These are phyloP conservation scores for Scrobipalpa costella DNA, from an alignment of 2,888 invertebrate species.

Conservation along the genomic window DNA sequence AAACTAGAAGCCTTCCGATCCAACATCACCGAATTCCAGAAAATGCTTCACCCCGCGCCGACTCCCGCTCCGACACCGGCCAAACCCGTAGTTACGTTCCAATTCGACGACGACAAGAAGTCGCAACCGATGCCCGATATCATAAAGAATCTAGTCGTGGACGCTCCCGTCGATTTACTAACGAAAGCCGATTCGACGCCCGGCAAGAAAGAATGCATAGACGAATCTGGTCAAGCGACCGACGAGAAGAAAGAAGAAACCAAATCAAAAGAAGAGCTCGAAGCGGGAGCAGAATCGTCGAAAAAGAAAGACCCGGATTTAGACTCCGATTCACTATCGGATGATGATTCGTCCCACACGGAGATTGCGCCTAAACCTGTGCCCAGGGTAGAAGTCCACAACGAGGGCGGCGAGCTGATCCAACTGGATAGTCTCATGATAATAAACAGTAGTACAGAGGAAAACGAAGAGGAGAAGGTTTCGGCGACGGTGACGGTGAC, in stretches of 20 bases:
- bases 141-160: conserved; percentile 71
- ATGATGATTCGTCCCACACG: conserved; percentile 65
- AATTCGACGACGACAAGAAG: conserved; percentile 64
- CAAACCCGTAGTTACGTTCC: conserved; percentile 56
- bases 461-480: conserved; percentile 53
- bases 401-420: conserved; percentile 85
- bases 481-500: conserved; percentile 54
- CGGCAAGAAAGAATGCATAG: conserved; percentile 65
- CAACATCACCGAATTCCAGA: conserved; percentile 93
- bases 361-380: conserved; percentile 74
- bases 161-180: conserved; percentile 67
- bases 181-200: conserved; percentile 60
- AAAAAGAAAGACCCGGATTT: conserved; percentile 70
- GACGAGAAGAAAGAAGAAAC: conserved; percentile 8
- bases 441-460: conserved; percentile 56
- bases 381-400: conserved; percentile 87
- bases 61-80: conserved; percentile 52
- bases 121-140: conserved; percentile 82
- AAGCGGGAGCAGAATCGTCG: conserved; percentile 44
- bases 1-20: conserved; percentile 92
- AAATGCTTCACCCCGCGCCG: conserved; percentile 89
- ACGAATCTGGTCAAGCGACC: conserved; percentile 58
- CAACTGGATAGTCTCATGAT: conserved; percentile 82
- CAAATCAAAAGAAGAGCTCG: background rate
- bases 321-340: conserved; percentile 82